Percentiles rank a stretch among this genome's conserved stretches.
These are phyloP conservation scores for Brachymystax lenok DNA, from an alignment of 2,797 vertebrate genomes.

Conservation along the genomic window DNA sequence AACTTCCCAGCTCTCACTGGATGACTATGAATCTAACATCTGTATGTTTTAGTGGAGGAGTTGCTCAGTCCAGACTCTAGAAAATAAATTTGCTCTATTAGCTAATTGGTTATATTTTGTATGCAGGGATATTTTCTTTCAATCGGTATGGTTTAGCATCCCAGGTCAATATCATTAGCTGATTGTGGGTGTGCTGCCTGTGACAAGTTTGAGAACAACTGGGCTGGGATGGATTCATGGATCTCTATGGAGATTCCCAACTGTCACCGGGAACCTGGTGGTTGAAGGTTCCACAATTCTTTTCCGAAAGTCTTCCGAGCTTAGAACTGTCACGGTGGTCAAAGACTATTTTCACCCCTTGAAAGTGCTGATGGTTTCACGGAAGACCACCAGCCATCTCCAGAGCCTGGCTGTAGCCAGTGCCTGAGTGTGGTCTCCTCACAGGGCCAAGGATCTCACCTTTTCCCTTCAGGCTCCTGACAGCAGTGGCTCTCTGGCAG, in stretches of 20 bases:
- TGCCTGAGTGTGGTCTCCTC: conserved; percentile 60
- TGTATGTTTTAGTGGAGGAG: conserved; percentile 38
- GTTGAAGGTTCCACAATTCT: conserved; percentile 27
- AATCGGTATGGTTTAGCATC: conserved; percentile 30
- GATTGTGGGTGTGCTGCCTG: conserved; percentile 46
- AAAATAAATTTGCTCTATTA: conserved; percentile 42
- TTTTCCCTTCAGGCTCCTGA: conserved; percentile 50
- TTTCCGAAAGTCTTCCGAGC: conserved; percentile 52
- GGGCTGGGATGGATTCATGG: conserved; percentile 44
- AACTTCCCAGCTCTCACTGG: conserved; percentile 42
- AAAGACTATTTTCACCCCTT: conserved; percentile 66
- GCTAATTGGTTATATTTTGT: conserved; percentile 27
- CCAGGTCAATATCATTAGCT: conserved; percentile 52
- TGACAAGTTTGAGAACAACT: conserved; percentile 21
- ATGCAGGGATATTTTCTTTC: conserved; percentile 44
- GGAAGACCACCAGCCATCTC: conserved; percentile 54
- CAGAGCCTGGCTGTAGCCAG: conserved; percentile 24
- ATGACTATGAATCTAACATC: conserved; percentile 51
- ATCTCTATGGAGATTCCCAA: conserved; percentile 47
- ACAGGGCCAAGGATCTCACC: conserved; percentile 71
- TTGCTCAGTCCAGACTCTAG: conserved; percentile 25
- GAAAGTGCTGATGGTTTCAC: conserved; percentile 43
- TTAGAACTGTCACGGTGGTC: conserved; percentile 56
- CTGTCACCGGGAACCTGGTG: conserved; percentile 35
- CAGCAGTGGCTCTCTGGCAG: conserved; percentile 35